Conservation (phyloP, 2,113 vertebrate species). For the Heterotis niloticus region DNA sequence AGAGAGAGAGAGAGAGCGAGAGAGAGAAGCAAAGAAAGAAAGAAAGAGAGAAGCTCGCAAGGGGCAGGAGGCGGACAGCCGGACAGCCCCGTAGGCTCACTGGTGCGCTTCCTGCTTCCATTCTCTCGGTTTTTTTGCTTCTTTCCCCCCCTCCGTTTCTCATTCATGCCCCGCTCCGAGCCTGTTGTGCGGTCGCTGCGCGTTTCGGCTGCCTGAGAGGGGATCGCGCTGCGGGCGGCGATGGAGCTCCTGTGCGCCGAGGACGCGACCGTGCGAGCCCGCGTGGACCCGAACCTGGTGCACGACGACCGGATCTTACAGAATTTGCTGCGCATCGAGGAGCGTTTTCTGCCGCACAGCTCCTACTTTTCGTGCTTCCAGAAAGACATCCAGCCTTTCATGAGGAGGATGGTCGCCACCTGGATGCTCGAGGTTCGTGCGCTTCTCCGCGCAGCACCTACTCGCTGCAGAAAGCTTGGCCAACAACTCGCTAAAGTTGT, state of each 20-base stretch:
- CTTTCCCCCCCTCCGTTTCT: constrained; percentile 35
- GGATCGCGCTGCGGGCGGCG: constrained; percentile 34
- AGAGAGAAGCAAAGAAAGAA: neutral
- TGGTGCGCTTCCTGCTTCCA: constrained; percentile 60
- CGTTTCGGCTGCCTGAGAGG: constrained; percentile 26
- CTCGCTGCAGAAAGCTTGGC: constrained; percentile 20
- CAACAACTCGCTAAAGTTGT: neutral
- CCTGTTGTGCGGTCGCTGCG: constrained; percentile 41
- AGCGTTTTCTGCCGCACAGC: constrained; percentile 82
- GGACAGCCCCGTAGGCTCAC: constrained; percentile 60
- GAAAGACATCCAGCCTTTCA: constrained; percentile 87
- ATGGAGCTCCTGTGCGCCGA: constrained; percentile 73
- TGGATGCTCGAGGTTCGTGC: constrained; percentile 95
- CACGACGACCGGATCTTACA: constrained; percentile 83
- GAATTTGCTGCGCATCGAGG: constrained; percentile 83
- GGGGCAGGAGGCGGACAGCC: constrained; percentile 42
- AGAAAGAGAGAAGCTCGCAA: constrained; percentile 40
- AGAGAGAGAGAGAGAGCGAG: neutral
- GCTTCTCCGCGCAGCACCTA: constrained; percentile 4
- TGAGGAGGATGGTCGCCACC: constrained; percentile 88
- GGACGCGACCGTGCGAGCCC: constrained; percentile 75
- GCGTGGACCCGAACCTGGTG: constrained; percentile 79
- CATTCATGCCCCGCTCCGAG: constrained; percentile 37
- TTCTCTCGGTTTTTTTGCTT: constrained; percentile 41
- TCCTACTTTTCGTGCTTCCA: constrained; percentile 90